Conservation (phyloP, 2,888 invertebrate species). For the Apodemia duryi region DNA sequence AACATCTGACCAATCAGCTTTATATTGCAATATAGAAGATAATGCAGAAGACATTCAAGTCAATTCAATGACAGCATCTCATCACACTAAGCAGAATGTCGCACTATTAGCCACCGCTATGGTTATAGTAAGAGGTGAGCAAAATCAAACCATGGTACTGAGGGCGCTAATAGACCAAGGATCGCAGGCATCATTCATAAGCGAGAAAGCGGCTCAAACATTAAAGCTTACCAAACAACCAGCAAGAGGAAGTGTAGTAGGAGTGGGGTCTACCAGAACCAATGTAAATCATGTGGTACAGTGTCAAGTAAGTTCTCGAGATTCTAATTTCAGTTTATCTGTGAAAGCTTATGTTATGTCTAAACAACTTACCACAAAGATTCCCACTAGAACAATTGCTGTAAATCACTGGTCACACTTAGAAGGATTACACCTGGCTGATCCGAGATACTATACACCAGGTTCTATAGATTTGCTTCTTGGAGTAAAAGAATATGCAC, state of each 20-base stretch:
- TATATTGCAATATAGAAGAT: slow-evolving; percentile 1
- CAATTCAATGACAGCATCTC: slow-evolving; percentile 24
- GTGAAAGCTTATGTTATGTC: no score
- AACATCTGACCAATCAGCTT: no score
- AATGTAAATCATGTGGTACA: no score
- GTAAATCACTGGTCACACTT: no score
- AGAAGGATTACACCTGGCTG: no score
- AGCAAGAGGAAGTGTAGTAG: slow-evolving; percentile 5
- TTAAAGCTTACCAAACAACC: slow-evolving; percentile 23
- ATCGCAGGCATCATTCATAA: slow-evolving; percentile 30
- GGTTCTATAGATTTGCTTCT: no score
- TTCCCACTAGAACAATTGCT: no score
- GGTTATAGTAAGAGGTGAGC: slow-evolving; percentile 3
- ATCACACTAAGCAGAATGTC: slow-evolving; percentile 17
- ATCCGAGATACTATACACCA: no score
- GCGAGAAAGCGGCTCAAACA: slow-evolving; percentile 29
- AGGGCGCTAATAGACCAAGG: slow-evolving; percentile 23
- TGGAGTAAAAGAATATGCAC: no score
- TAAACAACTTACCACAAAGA: no score
- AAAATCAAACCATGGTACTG: slow-evolving; percentile 20
- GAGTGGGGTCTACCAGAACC: neutral
- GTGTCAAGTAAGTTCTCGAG: no score
- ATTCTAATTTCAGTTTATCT: no score
- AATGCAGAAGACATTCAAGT: slow-evolving; percentile 17
- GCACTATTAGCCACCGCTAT: slow-evolving; percentile 18